Percentiles rank a stretch among this genome's conserved stretches.
Evolutionary conservation across 2,888 invertebrate genomes (phyloP).

Genomic region (Drosophila ustulata): DNA sequence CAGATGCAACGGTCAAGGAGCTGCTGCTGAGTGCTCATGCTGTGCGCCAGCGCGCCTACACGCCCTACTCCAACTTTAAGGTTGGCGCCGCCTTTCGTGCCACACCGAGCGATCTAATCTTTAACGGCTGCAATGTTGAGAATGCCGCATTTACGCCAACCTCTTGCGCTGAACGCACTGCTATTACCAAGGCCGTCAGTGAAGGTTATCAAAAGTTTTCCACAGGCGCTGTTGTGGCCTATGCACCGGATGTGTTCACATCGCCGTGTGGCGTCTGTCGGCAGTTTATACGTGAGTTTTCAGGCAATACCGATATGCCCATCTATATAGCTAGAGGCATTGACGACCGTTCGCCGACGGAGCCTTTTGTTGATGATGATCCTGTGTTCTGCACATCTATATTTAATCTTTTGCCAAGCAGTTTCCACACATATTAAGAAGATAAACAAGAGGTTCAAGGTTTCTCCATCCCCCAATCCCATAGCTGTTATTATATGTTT

Average conservation of each 20-base stretch:
- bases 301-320: conserved; percentile 87
- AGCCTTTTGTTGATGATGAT: conserved; percentile 55
- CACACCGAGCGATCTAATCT: conserved; percentile 87
- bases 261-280: conserved; percentile 96
- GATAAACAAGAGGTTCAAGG: conserved; percentile 14
- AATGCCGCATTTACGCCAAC: conserved; percentile 91
- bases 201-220: conserved; percentile 91
- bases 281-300: conserved; percentile 92
- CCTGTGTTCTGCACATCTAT: conserved; percentile 81
- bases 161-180: conserved; percentile 96
- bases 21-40: conserved; percentile 87
- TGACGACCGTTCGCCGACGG: conserved; percentile 42
- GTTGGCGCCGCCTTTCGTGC: conserved; percentile 94
- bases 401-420: conserved; percentile 80
- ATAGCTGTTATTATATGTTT: background rate
- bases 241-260: conserved; percentile 88
- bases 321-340: conserved; percentile 90
- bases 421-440: conserved; percentile 65
- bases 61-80: conserved; percentile 94
- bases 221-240: conserved; percentile 90
- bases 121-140: conserved; percentile 96
- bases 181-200: conserved; percentile 93
- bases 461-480: conserved; percentile 9
- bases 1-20: conserved; percentile 79
- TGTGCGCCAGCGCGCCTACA: conserved; percentile 89